A percentile compares a stretch with the other conserved stretches of the same genome.
phyloP scores from a whole-genome alignment of 2,888 invertebrate species.

The Plebejus argus region DNA sequence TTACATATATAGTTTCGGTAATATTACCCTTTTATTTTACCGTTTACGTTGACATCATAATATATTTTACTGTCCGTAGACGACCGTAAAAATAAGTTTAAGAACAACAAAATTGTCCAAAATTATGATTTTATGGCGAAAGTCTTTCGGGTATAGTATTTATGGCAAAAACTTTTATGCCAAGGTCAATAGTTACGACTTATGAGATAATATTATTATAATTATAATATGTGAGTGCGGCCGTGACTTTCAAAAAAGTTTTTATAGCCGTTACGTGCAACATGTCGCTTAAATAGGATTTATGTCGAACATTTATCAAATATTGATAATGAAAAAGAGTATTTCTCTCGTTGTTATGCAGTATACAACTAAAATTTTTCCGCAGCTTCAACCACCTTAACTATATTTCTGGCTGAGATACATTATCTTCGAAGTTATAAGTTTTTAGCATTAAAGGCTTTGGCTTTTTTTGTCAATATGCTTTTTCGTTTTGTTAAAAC shows the following conservation, averaged over 20 bases:
- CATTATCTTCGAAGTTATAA: too few species aligned
- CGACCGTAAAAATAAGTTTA: conserved; percentile 5
- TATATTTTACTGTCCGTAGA: neutral
- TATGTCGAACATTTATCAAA: too few species aligned
- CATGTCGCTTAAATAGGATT: too few species aligned
- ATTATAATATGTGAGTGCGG: neutral
- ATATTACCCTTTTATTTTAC: neutral
- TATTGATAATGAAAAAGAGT: too few species aligned
- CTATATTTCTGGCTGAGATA: too few species aligned
- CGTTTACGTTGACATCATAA: neutral
- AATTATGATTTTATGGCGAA: neutral
- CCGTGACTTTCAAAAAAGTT: neutral
- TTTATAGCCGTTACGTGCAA: neutral
- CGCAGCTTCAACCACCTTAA: too few species aligned
- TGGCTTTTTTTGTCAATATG: too few species aligned
- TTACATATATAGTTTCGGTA: neutral
- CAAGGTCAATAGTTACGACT: neutral
- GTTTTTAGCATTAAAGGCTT: too few species aligned
- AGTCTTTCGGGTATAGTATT: neutral
- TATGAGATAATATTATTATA: too few species aligned
- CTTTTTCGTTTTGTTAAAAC: too few species aligned
- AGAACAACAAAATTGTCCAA: neutral
- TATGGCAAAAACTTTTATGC: conserved; percentile 3
- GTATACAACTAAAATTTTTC: too few species aligned
- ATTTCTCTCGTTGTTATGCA: too few species aligned